These are phyloP conservation scores for Blastobasis lacticolella DNA, from an alignment of 2,888 invertebrate species.

Conservation along the genomic window DNA sequence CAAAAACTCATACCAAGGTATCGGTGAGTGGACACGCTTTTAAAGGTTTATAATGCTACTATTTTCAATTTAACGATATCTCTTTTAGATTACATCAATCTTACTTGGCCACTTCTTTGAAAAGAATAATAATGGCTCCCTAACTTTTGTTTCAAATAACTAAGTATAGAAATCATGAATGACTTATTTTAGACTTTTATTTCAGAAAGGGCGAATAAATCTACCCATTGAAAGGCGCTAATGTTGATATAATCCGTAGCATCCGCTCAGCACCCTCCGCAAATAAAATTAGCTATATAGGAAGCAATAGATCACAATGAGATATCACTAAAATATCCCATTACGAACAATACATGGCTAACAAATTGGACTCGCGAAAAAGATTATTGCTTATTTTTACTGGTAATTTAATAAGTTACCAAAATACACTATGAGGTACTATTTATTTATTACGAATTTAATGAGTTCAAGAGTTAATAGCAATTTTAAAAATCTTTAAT, in stretches of 20 bases:
- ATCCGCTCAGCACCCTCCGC: slow-evolving; percentile 42
- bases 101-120: no score
- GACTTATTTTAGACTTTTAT: no score
- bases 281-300: slow-evolving; percentile 52
- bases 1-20: slow-evolving; percentile 22
- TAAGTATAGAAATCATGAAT: no score
- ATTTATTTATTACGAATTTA: background rate
- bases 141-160: no score
- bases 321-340: slow-evolving; percentile 12
- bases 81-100: no score
- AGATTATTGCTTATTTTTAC: background rate
- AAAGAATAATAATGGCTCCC: no score
- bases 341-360: background rate
- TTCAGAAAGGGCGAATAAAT: background rate
- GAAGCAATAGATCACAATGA: slow-evolving; percentile 47
- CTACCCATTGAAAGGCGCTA: slow-evolving; percentile 43
- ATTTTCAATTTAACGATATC: background rate
- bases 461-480: background rate
- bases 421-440: background rate
- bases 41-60: slow-evolving; percentile 23
- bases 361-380: background rate
- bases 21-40: slow-evolving; percentile 24
- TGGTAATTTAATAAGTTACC: no score
- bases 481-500: no score
- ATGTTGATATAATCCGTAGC: slow-evolving; percentile 51